Evolutionary conservation across 2,888 invertebrate genomes (phyloP), one percentile per base, ranked within the genome.

Genomic region (Andrena bucephala): DNA sequence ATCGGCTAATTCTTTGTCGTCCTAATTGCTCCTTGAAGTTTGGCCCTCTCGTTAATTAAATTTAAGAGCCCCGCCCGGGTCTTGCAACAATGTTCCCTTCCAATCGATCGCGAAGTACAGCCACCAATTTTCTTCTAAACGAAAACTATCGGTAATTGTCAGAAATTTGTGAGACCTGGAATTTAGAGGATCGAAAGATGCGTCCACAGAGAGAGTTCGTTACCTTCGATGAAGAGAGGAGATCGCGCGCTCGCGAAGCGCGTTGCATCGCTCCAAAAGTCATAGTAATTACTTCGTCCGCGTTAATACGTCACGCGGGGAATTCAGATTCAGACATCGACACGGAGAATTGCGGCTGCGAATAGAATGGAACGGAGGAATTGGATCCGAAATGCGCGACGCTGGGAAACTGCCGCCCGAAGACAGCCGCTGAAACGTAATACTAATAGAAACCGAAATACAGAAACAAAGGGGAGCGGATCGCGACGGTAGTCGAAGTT

Each of bases 361-460:
- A 36, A 24, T 16, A 31, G 27, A 57, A 57, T 24, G 7, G 73
- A 48, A 50, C 52, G 52, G 63, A 62, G 74, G 36, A 57, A 65
- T 52, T 57, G 57, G 57, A 65, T 50, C 10, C 29, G 75, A 52
- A 76, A 66, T 54, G 48, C 52, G 42, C 8, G 42, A 66, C n/a
- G 52, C 16, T 13, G 24, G 36, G 50, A 36, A 33, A 24, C 60
- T 48, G 69, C n/a, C 8, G 20, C n/a, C 6, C 75, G 70, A 67
- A 65, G 76, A 66, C 76, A 76, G 65, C 27, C 54, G 76, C 8
- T 27, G 72, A 67, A 69, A 77, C 48, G 68, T 65, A 77, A 66
- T 73, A 69, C 77, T 65, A 73, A 81, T 77, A 72, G 81, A 83
- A 77, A 69, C 48, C 77, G 82, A 77, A 83, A 81, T 50, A 63